Base-by-base conservation (phyloP, 2,113 vertebrate species). In the Pyrgilauda ruficollis region DNA sequence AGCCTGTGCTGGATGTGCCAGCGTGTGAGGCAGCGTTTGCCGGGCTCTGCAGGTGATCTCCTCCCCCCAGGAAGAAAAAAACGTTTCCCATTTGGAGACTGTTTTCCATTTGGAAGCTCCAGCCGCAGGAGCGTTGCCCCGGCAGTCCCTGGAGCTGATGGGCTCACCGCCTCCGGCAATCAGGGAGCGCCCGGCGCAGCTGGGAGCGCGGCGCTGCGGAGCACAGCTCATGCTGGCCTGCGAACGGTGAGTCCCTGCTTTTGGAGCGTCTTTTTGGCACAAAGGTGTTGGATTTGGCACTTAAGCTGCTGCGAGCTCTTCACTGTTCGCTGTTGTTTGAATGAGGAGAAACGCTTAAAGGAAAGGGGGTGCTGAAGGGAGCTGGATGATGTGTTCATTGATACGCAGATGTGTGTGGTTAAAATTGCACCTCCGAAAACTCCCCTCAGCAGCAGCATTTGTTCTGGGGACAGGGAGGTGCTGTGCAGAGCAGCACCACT, bases 101-200 rank as follows among this genome's bases (percentile, higher is more conserved):
- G 39, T 39, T 39, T 39, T 12, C 39, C 39, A 5, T 92, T 83
- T 43, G 52, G 46, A n/a, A 93, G 35, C 59, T 47, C 69, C 28
- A 35, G 49, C 74, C 43, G 69, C 89, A 87, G 53, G 68, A 87
- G 53, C 76, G 87, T n/a, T 80, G 77, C 80, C 80, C 81, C 87
- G 89, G 5, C 88, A 84, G 67, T 74, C 81, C 69, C 50, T 80
- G 62, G 58, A 74, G 73, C 50, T 87, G 89, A 75, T 75, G 80
- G 89, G 53, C 87, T 87, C 87, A 52, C 85, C 87, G 27, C 62
- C 41, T 81, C 80, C 75, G 90, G 68, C 74, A 92, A 52, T 93
- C 79, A 77, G 84, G 76, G 72, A 89, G 76, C 61, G 33, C 76
- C 87, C 84, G 37, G 46, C 2, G 73, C 79, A 75, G 52, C 44